Conservation (phyloP, 2,113 vertebrate species). For the Percopsis transmontana region DNA sequence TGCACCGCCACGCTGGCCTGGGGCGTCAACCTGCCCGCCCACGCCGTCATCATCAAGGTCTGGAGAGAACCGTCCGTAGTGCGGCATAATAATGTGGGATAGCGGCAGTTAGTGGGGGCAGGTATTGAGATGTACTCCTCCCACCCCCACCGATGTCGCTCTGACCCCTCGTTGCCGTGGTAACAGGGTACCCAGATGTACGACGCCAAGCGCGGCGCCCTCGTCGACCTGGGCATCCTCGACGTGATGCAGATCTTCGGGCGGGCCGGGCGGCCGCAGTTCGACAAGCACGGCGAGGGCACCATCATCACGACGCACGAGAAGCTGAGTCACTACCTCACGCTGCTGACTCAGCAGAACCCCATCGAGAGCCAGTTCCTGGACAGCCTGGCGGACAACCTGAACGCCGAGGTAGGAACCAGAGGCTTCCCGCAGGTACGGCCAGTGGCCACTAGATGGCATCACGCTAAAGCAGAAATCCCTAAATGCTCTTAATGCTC, state of each 20-base stretch:
- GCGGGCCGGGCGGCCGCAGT: conserved; percentile 94
- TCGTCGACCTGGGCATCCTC: conserved; percentile 98
- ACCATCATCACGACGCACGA: conserved; percentile 96
- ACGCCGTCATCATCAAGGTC: conserved; percentile 99
- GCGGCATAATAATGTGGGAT: neutral
- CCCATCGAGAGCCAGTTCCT: conserved; percentile 98
- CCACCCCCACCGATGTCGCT: too few species aligned
- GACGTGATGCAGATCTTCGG: conserved; percentile 99
- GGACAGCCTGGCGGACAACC: conserved; percentile 92
- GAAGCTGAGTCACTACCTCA: conserved; percentile 97
- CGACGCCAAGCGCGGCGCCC: conserved; percentile 92
- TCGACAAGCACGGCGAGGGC: conserved; percentile 95
- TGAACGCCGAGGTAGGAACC: conserved; percentile 91
- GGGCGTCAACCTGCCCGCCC: conserved; percentile 99
- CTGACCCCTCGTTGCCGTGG: neutral
- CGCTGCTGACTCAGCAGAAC: conserved; percentile 96
- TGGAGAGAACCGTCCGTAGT: too few species aligned
- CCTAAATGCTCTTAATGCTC: too few species aligned
- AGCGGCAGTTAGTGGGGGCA: too few species aligned
- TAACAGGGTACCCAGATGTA: conserved; percentile 98
- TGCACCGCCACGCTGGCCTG: conserved; percentile 96
- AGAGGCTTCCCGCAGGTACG: neutral
- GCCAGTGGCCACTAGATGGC: neutral
- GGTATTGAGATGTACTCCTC: too few species aligned
- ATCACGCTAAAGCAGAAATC: too few species aligned